phyloP scores from a whole-genome alignment of 1,140 invertebrate species.

The Dolichoris vasculosae region DNA sequence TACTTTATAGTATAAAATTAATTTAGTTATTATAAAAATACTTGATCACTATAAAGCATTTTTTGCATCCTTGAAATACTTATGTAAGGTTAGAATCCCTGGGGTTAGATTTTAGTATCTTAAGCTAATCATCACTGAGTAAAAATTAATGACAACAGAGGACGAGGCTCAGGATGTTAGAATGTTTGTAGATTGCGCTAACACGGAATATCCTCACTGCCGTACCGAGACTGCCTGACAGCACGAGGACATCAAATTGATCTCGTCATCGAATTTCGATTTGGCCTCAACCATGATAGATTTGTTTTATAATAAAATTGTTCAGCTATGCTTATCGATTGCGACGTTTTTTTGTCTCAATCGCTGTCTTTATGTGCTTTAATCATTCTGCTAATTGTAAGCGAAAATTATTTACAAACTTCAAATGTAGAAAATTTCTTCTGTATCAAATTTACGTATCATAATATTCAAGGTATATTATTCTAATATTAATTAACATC shows the following conservation, averaged over 20 bases:
- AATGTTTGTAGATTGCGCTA: not conserved
- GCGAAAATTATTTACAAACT: too few species aligned
- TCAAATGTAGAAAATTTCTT: too few species aligned
- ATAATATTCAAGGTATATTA: too few species aligned
- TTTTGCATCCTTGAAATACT: not conserved
- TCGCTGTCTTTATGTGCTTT: not conserved
- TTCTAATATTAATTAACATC: too few species aligned
- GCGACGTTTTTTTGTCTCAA: not conserved
- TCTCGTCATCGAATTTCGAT: not conserved
- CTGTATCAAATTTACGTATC: too few species aligned
- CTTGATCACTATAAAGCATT: too few species aligned
- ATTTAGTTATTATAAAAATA: too few species aligned
- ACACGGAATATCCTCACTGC: not conserved
- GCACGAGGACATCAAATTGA: not conserved
- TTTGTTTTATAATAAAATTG: too few species aligned
- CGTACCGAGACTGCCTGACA: not conserved
- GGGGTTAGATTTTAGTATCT: not conserved
- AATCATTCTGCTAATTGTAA: not conserved
- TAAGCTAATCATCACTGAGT: not conserved
- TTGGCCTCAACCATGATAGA: not conserved
- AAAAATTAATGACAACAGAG: not conserved
- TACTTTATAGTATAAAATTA: too few species aligned
- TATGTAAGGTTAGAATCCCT: not conserved
- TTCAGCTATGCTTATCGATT: not conserved
- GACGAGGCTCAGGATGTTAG: not conserved